Evolutionary conservation across 2,797 vertebrate species (phyloP), one percentile per base, ranked within the genome.

Genomic region (Enteromius fasciolatus): DNA sequence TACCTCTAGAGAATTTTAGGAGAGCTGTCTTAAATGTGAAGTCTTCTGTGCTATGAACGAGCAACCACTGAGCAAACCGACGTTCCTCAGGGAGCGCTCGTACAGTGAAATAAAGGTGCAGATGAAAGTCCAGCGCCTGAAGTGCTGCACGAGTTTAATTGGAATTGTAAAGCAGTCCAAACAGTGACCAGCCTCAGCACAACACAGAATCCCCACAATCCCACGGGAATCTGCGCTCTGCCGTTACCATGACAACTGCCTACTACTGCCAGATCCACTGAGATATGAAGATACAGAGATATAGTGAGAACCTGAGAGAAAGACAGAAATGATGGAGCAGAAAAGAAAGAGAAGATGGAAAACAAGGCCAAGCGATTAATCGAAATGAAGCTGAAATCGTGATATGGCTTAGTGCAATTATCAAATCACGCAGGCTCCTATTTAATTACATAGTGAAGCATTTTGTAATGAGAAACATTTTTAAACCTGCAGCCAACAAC

Each of bases 241-340:
- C 91, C 90, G 94, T 95, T 94, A 92, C 95, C 92, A 95, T 95
- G 95, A 94, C 93, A 88, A 95, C 94, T 87, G 90, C 92, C 90
- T 94, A 93, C 92, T 93, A 92, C 92, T 93, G 93, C 93, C 92
- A 94, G 93, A 93, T 93, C 92, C 86, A 87, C 89, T 91, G 90
- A 90, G 91, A 93, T 92, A 90, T 92, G 90, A 90, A 92, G 91
- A 93, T 91, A 92, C 89, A 88, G 92, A 89, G 90, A 92, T 90
- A 90, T 89, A 88, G 83, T 78, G 80, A 87, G 76, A 80, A 61
- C 3, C 25, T 64, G 48, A 64, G 76, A 61, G 14, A 46, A 63
- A 72, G 23, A 75, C 46, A 78, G 3, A 41, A 70, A 85, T 85
- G 86, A 86, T 83, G 82, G 69, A 77, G 31, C 73, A 78, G 36